Base-by-base conservation (phyloP, 2,797 vertebrate genomes). In the Picus viridis region DNA sequence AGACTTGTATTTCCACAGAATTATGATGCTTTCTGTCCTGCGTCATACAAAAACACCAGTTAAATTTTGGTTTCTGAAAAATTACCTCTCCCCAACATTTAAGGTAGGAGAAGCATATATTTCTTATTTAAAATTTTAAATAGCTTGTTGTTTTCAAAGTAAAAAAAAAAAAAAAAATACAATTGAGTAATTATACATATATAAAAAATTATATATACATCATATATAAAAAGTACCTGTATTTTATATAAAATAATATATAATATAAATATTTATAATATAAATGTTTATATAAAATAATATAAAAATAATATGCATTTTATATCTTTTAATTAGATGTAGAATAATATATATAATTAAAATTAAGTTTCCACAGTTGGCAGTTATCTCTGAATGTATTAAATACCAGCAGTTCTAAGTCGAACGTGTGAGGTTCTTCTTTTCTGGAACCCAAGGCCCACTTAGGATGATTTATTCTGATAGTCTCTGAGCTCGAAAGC, bases 61-160 rank as follows among this genome's bases (percentile, higher is more conserved):
- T 96, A 99, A 99, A 97, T 99, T 99, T 97, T 99, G 99, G 99
- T 99, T 99, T 97, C 98, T 99, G 95, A 99, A 99, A 97, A 99
- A 99, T 96, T 99, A 99, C 92, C 99, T 99, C 71, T 99, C 99
- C 4, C 99, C 99, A 20, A 98, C 98, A 71, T 99, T 99, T 97
- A 99, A 99, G 98, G 99, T 99, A 98, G 94, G 95, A 91, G 32
- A 45, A 68, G 26, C 10, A 0, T 64, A 32, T 54, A 16, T 12
- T 72, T 78, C 87, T 30, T 56, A 17, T 73, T 67, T 1, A 16
- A 49, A 73, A 26, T 18, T 24, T 56, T 27, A 30, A 84, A 5
- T 32, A 3, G 1, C 18, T 64, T 64, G 11, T 43, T 27, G 9
- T 12, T 32, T 13, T 62, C 64, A 17, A 29, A 16, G 57, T 73